phyloP scores from a whole-genome alignment of 2,888 invertebrate genomes.

The Pogonocherus hispidulus region DNA sequence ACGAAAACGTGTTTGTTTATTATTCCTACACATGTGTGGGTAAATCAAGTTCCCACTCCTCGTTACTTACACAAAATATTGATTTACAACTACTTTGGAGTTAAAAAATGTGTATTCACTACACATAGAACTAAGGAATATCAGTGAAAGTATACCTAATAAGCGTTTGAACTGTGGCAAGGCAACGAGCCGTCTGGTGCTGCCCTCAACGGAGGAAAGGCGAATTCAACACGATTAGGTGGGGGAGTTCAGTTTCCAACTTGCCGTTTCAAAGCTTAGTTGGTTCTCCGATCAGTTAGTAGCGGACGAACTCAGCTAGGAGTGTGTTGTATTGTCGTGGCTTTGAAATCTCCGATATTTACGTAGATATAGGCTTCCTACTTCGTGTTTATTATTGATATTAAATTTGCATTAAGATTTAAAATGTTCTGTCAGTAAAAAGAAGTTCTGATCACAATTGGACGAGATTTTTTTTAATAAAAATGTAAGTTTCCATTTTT shows the following conservation, averaged over 20 bases:
- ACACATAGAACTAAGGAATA: too few species aligned
- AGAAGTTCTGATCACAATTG: too few species aligned
- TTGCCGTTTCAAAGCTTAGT: constrained; percentile 2
- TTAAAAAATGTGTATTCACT: too few species aligned
- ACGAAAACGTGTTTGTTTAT: too few species aligned
- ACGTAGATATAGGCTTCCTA: neutral
- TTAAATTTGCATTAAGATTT: neutral
- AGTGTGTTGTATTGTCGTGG: neutral
- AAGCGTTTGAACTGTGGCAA: too few species aligned
- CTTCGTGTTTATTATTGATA: neutral
- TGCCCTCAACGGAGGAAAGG: constrained; percentile 25
- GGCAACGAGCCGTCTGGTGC: constrained; percentile 38
- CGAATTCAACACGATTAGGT: constrained; percentile 6
- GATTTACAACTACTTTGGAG: too few species aligned
- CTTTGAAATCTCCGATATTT: neutral
- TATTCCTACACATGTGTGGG: too few species aligned
- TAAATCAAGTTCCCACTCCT: too few species aligned
- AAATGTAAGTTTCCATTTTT: neutral
- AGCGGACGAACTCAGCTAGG: neutral
- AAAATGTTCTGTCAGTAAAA: neutral
- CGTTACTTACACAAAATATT: too few species aligned
- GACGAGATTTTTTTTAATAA: neutral
- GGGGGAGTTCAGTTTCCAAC: neutral
- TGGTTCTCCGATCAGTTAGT: constrained; percentile 11
- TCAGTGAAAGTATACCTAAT: too few species aligned